A percentile compares a stretch with the other conserved stretches of the same genome.
These are phyloP conservation scores for Heliornis fulica DNA, from an alignment of 2,113 vertebrate genomes.

Conservation along the genomic window DNA sequence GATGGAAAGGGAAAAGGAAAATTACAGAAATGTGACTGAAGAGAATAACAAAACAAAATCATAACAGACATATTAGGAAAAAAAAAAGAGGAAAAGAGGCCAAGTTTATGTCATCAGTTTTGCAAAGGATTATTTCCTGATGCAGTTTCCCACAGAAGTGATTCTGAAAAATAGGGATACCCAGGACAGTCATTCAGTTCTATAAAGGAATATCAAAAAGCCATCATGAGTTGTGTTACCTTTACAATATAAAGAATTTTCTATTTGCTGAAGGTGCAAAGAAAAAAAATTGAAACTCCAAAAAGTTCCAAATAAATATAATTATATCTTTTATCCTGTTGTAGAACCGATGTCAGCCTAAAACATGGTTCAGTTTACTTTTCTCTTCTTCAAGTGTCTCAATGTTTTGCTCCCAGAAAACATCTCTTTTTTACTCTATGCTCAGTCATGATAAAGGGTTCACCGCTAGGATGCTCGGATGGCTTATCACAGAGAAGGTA, in stretches of 20 bases:
- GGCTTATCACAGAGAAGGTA: neutral
- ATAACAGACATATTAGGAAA: neutral
- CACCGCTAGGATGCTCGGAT: accelerated
- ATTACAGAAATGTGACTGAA: neutral
- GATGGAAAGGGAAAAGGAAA: neutral
- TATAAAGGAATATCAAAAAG: neutral
- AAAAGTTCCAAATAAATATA: neutral
- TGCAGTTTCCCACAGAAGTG: neutral
- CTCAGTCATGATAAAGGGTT: accelerated
- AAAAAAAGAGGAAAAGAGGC: neutral
- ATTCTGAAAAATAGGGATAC: neutral
- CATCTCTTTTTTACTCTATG: neutral
- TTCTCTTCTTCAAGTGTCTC: neutral
- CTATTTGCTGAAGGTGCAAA: neutral
- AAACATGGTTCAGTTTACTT: neutral
- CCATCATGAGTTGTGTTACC: neutral
- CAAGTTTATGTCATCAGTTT: conserved; percentile 18
- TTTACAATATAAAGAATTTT: neutral
- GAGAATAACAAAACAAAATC: neutral
- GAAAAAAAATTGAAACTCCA: neutral
- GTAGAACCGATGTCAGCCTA: neutral
- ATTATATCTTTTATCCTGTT: neutral
- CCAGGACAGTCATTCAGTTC: neutral
- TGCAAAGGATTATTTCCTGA: neutral
- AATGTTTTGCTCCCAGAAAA: neutral